Percentiles rank a stretch among this genome's conserved stretches.
phyloP scores from a whole-genome alignment of 2,797 vertebrate species.

The Distichodus sexfasciatus region DNA sequence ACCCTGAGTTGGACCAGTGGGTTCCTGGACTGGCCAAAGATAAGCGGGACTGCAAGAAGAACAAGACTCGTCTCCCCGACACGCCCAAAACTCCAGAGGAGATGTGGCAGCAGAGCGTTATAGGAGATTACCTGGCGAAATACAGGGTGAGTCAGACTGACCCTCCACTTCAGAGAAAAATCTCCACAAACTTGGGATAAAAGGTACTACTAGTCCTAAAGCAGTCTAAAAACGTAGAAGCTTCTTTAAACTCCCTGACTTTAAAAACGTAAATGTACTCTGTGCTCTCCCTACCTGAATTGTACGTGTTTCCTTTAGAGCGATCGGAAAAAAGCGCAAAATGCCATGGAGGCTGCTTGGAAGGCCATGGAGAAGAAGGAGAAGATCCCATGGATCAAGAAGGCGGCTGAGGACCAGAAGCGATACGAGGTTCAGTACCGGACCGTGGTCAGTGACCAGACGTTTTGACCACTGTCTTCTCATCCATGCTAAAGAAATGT shows the following conservation, averaged over 20 bases:
- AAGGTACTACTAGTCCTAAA: too few species aligned
- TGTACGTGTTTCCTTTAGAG: conserved; percentile 56
- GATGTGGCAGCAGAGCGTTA: conserved; percentile 79
- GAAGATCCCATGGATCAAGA: conserved; percentile 83
- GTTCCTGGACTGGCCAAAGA: conserved; percentile 56
- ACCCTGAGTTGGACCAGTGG: conserved; percentile 68
- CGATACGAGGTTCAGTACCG: conserved; percentile 77
- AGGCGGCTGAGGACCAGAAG: conserved; percentile 82
- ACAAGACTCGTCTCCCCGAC: conserved; percentile 68
- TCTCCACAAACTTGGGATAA: too few species aligned
- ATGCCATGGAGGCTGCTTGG: conserved; percentile 74
- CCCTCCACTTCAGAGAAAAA: background rate
- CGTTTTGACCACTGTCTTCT: conserved; percentile 61
- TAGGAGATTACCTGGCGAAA: conserved; percentile 76
- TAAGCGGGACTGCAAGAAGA: conserved; percentile 64
- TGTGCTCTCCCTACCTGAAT: too few species aligned
- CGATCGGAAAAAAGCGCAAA: conserved; percentile 74
- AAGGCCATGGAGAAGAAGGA: conserved; percentile 82
- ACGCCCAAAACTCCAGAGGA: conserved; percentile 76
- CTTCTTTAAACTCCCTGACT: too few species aligned
- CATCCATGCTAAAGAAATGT: conserved; percentile 55
- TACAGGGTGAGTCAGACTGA: conserved; percentile 62
- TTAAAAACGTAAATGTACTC: too few species aligned
- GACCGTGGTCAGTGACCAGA: conserved; percentile 70
- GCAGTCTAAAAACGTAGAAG: too few species aligned